Base-by-base conservation (phyloP, 2,797 vertebrate species). In the Caiman crocodilus region DNA sequence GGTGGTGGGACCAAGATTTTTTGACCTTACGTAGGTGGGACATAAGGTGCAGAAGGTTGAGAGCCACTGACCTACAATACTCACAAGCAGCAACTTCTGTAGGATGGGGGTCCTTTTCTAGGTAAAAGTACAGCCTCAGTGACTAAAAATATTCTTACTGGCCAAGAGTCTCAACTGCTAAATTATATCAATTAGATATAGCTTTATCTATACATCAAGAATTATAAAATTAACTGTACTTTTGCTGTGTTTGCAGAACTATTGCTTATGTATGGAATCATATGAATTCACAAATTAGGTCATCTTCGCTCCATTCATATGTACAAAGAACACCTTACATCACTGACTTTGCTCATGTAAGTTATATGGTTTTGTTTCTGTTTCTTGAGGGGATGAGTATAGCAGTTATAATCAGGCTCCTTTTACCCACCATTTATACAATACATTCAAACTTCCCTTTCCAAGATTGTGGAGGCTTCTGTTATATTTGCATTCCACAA, bases 281-380 rank as follows among this genome's bases (percentile, higher is more conserved):
- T 71, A 14, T 42, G 32, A 71, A 73, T 4, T 73, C 50, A 50
- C 21, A 42, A 50, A 15, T 50, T 5, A 73, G 50, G 13, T 50
- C 69, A 9, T 73, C 21, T 35, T 73, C 50, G 69, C 35, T 42
- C 35, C 15, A 50, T 87, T 55, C 57, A 59, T 59, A 59, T 64
- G 57, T 85, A 80, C 91, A 93, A 93, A 88, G 92, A 94, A 90
- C 35, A 96, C 94, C 86, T 96, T 85, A 89, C 76, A 82, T 90
- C 82, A 60, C 28, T 76, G 58, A 10, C 50, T 87, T 74, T 67
- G 79, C 90, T 94, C 88, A 65, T 42, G 56, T 89, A 76, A 89
- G 88, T 16, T 28, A 89, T 11, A 5, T 18, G 57, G 56, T 87
- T 35, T 84, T 76, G n/a, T 67, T 90, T 90, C 71, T 85, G 1